Percentiles rank a stretch among this genome's conserved stretches.
phyloP scores from a whole-genome alignment of 2,888 invertebrate genomes.

The Lymantria monacha region DNA sequence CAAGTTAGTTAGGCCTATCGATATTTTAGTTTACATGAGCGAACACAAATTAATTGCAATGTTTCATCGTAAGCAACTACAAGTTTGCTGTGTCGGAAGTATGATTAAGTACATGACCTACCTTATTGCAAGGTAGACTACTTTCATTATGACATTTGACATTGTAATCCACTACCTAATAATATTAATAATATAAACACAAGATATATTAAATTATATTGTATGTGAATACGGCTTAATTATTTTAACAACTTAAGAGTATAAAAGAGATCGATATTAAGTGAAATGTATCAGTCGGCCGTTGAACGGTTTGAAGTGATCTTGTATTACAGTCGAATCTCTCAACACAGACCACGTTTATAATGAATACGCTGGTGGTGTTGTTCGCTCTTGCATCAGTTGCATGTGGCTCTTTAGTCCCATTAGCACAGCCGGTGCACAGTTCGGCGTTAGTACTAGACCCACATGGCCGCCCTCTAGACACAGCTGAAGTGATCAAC shows the following conservation, averaged over 20 bases:
- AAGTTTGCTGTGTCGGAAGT: slow-evolving; percentile 38
- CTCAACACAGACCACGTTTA: slow-evolving; percentile 54
- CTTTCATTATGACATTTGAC: slow-evolving; percentile 71
- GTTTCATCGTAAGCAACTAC: no score
- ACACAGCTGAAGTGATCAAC: slow-evolving; percentile 75
- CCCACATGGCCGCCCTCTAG: slow-evolving; percentile 73
- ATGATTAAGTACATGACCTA: slow-evolving; percentile 28
- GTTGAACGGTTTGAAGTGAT: slow-evolving; percentile 63
- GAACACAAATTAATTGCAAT: no score
- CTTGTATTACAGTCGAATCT: slow-evolving; percentile 49
- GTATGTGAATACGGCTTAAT: slow-evolving; percentile 20
- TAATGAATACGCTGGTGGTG: slow-evolving; percentile 80
- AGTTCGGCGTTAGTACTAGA: slow-evolving; percentile 72
- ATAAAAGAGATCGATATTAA: slow-evolving; percentile 57
- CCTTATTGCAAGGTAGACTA: slow-evolving; percentile 59
- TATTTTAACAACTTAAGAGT: slow-evolving; percentile 48
- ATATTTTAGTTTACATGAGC: no score
- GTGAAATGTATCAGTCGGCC: slow-evolving; percentile 61
- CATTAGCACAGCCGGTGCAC: slow-evolving; percentile 71
- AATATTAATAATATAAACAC: slow-evolving; percentile 24
- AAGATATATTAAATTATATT: slow-evolving; percentile 41
- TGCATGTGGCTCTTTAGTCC: slow-evolving; percentile 79
- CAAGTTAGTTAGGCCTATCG: no score
- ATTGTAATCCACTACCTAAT: slow-evolving; percentile 59
- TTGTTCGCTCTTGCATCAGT: slow-evolving; percentile 84